Evolutionary conservation across 2,797 vertebrate genomes (phyloP).

Genomic region (Apogon talboti): DNA sequence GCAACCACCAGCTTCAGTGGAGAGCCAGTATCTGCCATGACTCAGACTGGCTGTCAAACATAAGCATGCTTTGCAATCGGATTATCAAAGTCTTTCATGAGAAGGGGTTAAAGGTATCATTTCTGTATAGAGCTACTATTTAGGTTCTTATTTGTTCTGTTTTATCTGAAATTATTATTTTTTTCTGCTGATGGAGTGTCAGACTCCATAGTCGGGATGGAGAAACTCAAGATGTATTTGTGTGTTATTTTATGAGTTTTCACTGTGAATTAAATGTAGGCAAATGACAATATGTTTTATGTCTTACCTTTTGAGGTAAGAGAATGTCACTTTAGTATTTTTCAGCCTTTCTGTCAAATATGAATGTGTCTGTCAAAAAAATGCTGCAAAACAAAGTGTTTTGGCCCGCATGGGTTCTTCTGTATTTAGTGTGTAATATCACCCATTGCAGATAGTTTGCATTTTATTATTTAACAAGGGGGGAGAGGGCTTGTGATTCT

Average conservation of each 20-base stretch:
- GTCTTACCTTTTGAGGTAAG: slow-evolving; percentile 70
- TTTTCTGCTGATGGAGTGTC: slow-evolving; percentile 35
- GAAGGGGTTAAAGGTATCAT: slow-evolving; percentile 32
- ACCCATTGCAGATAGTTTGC: slow-evolving; percentile 38
- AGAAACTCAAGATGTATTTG: slow-evolving; percentile 52
- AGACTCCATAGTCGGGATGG: slow-evolving; percentile 37
- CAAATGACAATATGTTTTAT: slow-evolving; percentile 55
- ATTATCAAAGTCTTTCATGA: slow-evolving; percentile 34
- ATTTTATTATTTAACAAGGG: slow-evolving; percentile 54
- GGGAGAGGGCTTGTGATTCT: slow-evolving; percentile 20
- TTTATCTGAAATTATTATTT: slow-evolving; percentile 33
- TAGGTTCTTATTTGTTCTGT: slow-evolving; percentile 48
- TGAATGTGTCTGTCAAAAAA: slow-evolving; percentile 77
- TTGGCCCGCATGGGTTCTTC: slow-evolving; percentile 50
- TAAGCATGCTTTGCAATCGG: slow-evolving; percentile 62
- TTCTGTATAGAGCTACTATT: slow-evolving; percentile 37
- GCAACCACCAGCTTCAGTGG: slow-evolving; percentile 57
- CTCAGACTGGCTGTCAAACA: slow-evolving; percentile 47
- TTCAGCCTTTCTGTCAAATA: slow-evolving; percentile 73
- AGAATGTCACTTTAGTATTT: slow-evolving; percentile 81
- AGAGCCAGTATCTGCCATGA: slow-evolving; percentile 39
- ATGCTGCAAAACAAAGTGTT: slow-evolving; percentile 76
- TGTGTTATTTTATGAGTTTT: slow-evolving; percentile 62
- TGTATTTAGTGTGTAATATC: slow-evolving; percentile 61
- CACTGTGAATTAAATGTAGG: slow-evolving; percentile 76